phyloP scores from a whole-genome alignment of 2,113 vertebrate genomes.

The Aleadryas rufinucha region DNA sequence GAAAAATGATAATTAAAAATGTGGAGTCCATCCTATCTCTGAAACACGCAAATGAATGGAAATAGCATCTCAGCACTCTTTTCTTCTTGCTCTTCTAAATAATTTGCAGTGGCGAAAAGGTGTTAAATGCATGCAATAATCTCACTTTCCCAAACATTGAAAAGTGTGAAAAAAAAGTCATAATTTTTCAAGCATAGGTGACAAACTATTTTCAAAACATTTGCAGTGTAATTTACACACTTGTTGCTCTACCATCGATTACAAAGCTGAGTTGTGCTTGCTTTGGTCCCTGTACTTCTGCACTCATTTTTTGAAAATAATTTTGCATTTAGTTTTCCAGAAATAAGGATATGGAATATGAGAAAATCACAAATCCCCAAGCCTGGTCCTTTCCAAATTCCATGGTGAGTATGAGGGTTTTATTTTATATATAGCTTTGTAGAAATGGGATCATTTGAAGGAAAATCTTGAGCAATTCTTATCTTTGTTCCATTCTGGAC shows the following conservation, averaged over 20 bases:
- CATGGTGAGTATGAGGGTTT: background rate
- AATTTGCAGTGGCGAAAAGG: background rate
- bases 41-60: background rate
- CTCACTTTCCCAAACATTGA: background rate
- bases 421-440: conserved; percentile 13
- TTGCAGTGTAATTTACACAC: background rate
- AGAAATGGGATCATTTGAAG: conserved; percentile 13
- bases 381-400: background rate
- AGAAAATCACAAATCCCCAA: background rate
- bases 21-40: background rate
- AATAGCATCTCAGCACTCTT: background rate
- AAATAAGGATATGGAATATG: background rate
- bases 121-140: background rate
- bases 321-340: background rate
- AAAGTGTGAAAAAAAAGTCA: background rate
- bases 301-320: background rate
- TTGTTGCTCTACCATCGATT: background rate
- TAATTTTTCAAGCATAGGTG: background rate
- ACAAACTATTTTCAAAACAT: conserved; percentile 32
- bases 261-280: background rate
- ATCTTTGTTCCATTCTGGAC: conserved; percentile 53
- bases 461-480: conserved; percentile 45
- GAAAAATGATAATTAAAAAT: background rate
- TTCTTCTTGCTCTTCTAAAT: background rate
- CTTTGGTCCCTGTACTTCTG: background rate